phyloP scores from a whole-genome alignment of 1,140 invertebrate genomes.

The Archivesica marissinica region DNA sequence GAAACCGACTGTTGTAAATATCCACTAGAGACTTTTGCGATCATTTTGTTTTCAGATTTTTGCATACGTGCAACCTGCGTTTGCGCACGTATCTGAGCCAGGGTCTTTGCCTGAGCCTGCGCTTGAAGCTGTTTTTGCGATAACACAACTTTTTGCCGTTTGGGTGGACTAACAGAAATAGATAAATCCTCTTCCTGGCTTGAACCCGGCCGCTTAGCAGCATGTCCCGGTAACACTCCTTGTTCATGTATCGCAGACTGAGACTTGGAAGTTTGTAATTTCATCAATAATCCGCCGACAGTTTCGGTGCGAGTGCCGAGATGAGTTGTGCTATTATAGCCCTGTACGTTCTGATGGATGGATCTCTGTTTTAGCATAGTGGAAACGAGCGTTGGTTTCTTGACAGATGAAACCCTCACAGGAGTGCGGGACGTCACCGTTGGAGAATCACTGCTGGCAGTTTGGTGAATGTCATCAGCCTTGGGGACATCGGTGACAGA shows the following conservation, averaged over 20 bases:
- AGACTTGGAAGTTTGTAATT: slow-evolving; percentile 57
- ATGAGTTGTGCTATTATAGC: neutral
- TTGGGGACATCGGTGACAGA: slow-evolving; percentile 75
- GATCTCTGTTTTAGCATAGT: slow-evolving; percentile 79
- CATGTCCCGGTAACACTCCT: neutral
- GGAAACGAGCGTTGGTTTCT: slow-evolving; percentile 77
- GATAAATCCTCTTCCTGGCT: slow-evolving; percentile 25
- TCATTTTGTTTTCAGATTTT: slow-evolving; percentile 54
- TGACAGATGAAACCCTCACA: slow-evolving; percentile 63
- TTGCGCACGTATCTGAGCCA: slow-evolving; percentile 78
- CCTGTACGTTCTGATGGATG: slow-evolving; percentile 72
- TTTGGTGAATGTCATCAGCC: slow-evolving; percentile 65
- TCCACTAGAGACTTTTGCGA: slow-evolving; percentile 25
- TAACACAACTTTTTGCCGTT: slow-evolving; percentile 58
- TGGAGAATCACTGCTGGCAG: neutral
- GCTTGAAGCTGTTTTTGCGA: slow-evolving; percentile 60
- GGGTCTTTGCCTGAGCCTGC: slow-evolving; percentile 72
- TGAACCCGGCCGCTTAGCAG: slow-evolving; percentile 42
- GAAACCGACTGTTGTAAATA: neutral
- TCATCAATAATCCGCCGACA: slow-evolving; percentile 63
- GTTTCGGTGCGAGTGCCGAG: neutral
- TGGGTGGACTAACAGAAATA: slow-evolving; percentile 56
- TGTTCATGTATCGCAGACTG: slow-evolving; percentile 33
- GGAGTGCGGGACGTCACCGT: slow-evolving; percentile 40
- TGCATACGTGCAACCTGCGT: slow-evolving; percentile 71